Evolutionary conservation across 2,888 invertebrate genomes (phyloP), one percentile per base, ranked within the genome.

Genomic region (Clepsis dumicolana): DNA sequence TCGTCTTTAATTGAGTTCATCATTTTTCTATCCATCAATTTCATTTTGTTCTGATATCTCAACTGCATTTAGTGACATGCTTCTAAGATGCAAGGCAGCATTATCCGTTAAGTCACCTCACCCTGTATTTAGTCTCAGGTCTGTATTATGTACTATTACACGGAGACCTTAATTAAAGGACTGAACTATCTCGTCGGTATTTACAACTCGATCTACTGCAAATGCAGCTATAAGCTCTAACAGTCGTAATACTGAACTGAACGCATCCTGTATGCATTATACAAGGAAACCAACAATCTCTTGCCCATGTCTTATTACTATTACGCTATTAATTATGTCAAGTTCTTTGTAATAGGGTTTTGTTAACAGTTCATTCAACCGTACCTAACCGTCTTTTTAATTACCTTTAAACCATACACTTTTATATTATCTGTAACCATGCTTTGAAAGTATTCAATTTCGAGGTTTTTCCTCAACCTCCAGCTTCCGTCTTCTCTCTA

Each of bases 81-180:
- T 25, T 48, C 48, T 50, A 21, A 48, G 62, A 52, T 59, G 57
- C 63, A 64, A 56, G 27, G 63, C 27, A 24, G 65, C 41, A 35
- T 56, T 63, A 62, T 62, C 59, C 29, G 59, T 29, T 57, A 53
- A 41, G 64, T 38, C 24, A 16, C 29, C 21, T 16, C 41, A 18
- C 61, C 64, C 62, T 70, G 57, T 70, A 59, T 57, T 71, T 64
- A 68, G 64, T 24, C 29, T 18, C 24, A 64, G 65, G 62, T 70
- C 64, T 70, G 67, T 60, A 71, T 71, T 72, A 62, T 48, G 69
- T 69, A 32, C 72, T 67, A 64, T 74, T 74, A 71, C 32, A 44
- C 48, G 29, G 69, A 68, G 70, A 70, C 68, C 70, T 65, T 65
- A 73, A 72, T 73, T 72, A 72, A 70, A 73, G 69, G 67, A 18